These are phyloP conservation scores for Poeciliopsis occidentalis DNA, from an alignment of 2,113 vertebrate genomes.

Conservation along the genomic window DNA sequence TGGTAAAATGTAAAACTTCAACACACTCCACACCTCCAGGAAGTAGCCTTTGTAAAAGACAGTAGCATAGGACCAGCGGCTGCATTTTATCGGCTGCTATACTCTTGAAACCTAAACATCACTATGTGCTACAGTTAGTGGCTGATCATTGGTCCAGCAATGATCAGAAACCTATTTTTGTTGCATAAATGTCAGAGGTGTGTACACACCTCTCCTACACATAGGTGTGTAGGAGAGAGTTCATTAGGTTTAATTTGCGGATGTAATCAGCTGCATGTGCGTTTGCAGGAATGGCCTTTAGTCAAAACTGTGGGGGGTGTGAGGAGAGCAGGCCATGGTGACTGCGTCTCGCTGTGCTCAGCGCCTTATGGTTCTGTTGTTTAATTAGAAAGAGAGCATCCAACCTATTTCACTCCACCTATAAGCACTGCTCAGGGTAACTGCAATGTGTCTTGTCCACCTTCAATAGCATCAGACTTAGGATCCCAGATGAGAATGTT, in stretches of 20 bases:
- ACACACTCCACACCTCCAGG: too few relatives aligned
- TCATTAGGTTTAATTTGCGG: conserved; percentile 3
- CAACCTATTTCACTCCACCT: conserved; percentile 52
- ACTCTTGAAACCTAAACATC: background rate
- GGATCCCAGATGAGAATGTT: conserved; percentile 8
- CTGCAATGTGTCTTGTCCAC: conserved; percentile 27
- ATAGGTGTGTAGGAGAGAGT: background rate
- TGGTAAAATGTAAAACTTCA: too few relatives aligned
- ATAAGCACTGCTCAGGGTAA: conserved; percentile 52
- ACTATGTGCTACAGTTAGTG: background rate
- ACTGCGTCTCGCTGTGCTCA: conserved; percentile 44
- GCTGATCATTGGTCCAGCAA: background rate
- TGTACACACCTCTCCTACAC: too few relatives aligned
- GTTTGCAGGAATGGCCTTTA: conserved; percentile 63
- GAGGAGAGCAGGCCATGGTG: conserved; percentile 51
- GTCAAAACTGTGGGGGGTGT: conserved; percentile 56
- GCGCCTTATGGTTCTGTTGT: conserved; percentile 57
- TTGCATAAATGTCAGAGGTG: background rate
- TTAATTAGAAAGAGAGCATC: conserved; percentile 71
- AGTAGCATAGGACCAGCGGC: too few relatives aligned
- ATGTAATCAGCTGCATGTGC: conserved; percentile 38
- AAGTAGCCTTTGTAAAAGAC: too few relatives aligned
- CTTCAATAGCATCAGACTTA: conserved; percentile 21
- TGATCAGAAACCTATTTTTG: background rate
- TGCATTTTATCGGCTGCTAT: background rate